Percentiles rank a stretch among this genome's conserved stretches.
Evolutionary conservation across 2,888 invertebrate species (phyloP).

Genomic region (Noctua comes): DNA sequence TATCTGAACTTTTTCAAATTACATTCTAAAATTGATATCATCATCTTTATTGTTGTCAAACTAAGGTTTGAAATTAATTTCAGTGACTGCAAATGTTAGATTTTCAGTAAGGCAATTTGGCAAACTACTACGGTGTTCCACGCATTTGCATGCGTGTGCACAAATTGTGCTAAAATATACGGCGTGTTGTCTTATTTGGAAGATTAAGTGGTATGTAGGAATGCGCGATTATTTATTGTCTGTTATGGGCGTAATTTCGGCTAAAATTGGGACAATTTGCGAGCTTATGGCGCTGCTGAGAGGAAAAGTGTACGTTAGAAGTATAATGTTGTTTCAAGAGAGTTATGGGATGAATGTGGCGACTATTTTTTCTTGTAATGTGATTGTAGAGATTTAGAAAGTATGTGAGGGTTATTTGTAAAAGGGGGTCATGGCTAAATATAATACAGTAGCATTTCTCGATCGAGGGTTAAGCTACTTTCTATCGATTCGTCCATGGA

Average conservation of each 20-base stretch:
- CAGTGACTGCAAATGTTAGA: conserved; percentile 8
- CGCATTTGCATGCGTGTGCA: conserved; percentile 69
- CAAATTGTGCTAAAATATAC: conserved; percentile 72
- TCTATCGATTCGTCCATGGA: not conserved
- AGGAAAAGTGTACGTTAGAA: conserved; percentile 18
- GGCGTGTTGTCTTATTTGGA: conserved; percentile 75
- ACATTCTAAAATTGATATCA: conserved; percentile 9
- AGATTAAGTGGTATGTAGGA: conserved; percentile 74
- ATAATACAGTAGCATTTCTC: not conserved
- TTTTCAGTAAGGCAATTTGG: conserved; percentile 74
- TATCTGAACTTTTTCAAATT: not conserved
- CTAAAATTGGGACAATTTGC: conserved; percentile 52
- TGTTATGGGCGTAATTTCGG: conserved; percentile 64
- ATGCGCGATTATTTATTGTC: conserved; percentile 71
- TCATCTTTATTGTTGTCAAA: not conserved
- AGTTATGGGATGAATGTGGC: conserved; percentile 4
- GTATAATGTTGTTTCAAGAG: conserved; percentile 5
- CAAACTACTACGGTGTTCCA: conserved; percentile 70
- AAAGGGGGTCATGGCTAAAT: not conserved
- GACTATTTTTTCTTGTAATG: not conserved
- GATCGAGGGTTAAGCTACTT: not conserved
- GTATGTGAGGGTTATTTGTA: not conserved
- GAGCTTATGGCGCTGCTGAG: conserved; percentile 5
- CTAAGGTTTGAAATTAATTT: conserved; percentile 40
- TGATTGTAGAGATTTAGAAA: not conserved